phyloP scores from a whole-genome alignment of 2,888 invertebrate species.

The Merodon equestris region DNA sequence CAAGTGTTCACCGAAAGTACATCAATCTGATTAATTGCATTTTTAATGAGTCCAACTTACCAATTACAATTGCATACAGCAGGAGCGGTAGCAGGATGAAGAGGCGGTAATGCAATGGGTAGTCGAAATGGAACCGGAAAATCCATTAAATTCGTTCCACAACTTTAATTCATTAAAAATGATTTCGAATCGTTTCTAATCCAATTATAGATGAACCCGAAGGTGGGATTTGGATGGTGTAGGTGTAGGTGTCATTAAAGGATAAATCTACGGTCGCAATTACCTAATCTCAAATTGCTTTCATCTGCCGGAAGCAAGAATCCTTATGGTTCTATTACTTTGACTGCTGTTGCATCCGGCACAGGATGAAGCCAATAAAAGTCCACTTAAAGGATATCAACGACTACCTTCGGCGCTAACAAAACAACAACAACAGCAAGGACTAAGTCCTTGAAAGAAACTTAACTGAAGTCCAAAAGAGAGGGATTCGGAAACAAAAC shows the following conservation, averaged over 20 bases:
- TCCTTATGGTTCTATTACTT: no score
- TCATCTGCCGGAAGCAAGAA: conserved; percentile 16
- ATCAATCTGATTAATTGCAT: conserved; percentile 64
- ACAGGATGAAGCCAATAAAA: conserved; percentile 42
- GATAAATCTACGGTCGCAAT: conserved; percentile 5
- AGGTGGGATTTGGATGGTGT: no score
- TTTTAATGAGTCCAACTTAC: conserved; percentile 56
- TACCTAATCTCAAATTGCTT: conserved; percentile 45
- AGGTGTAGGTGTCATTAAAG: no score
- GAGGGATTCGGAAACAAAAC: no score
- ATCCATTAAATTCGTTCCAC: conserved; percentile 39
- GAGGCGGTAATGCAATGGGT: no score
- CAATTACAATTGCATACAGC: not conserved
- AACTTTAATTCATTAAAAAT: conserved; percentile 37
- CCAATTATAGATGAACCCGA: conserved; percentile 18
- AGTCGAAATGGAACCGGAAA: no score
- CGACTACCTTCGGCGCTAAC: no score
- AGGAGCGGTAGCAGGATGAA: no score
- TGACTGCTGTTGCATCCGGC: conserved; percentile 25
- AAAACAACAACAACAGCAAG: conserved; percentile 15
- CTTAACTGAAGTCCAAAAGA: conserved; percentile 4
- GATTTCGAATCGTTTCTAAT: conserved; percentile 45
- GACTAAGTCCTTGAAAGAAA: conserved; percentile 19
- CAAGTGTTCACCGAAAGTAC: conserved; percentile 12
- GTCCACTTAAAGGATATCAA: conserved; percentile 42